phyloP scores from a whole-genome alignment of 2,797 vertebrate genomes.

The Neosilurus hyrtlii region DNA sequence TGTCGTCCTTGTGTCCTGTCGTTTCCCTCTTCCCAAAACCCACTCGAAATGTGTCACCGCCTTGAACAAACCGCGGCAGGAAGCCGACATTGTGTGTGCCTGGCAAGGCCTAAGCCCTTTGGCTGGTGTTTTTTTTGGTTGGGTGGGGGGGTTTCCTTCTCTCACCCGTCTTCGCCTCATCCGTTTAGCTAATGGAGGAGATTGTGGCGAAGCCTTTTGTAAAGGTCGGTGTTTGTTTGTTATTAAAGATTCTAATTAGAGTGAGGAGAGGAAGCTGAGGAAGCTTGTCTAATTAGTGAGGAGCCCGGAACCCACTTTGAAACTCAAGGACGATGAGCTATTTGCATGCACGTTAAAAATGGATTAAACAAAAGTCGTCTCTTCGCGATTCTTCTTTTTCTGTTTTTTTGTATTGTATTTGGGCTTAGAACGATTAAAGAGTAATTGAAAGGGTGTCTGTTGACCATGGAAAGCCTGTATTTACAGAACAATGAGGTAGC shows the following conservation, averaged over 20 bases:
- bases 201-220: slow-evolving; percentile 67
- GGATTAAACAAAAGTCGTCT: slow-evolving; percentile 77
- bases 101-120: slow-evolving; percentile 37
- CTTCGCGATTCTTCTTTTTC: slow-evolving; percentile 78
- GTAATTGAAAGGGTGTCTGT: slow-evolving; percentile 71
- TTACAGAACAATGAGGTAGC: background rate
- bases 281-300: slow-evolving; percentile 84
- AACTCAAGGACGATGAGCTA: slow-evolving; percentile 54
- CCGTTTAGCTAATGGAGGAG: slow-evolving; percentile 70
- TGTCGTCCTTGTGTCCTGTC: slow-evolving; percentile 50
- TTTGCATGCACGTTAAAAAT: slow-evolving; percentile 72
- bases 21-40: slow-evolving; percentile 16
- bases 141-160: background rate
- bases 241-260: slow-evolving; percentile 88
- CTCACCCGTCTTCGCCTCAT: slow-evolving; percentile 60
- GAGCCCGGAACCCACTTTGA: slow-evolving; percentile 66
- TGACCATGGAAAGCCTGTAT: slow-evolving; percentile 66
- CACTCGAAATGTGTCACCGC: background rate
- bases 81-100: slow-evolving; percentile 42
- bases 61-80: slow-evolving; percentile 32
- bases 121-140: slow-evolving; percentile 30
- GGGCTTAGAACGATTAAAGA: slow-evolving; percentile 72
- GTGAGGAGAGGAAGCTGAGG: slow-evolving; percentile 78
- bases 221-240: slow-evolving; percentile 84
- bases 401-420: slow-evolving; percentile 61